A percentile compares a stretch with the other conserved stretches of the same genome.
phyloP scores from a whole-genome alignment of 2,888 invertebrate species.

The Dioctria rufipes region DNA sequence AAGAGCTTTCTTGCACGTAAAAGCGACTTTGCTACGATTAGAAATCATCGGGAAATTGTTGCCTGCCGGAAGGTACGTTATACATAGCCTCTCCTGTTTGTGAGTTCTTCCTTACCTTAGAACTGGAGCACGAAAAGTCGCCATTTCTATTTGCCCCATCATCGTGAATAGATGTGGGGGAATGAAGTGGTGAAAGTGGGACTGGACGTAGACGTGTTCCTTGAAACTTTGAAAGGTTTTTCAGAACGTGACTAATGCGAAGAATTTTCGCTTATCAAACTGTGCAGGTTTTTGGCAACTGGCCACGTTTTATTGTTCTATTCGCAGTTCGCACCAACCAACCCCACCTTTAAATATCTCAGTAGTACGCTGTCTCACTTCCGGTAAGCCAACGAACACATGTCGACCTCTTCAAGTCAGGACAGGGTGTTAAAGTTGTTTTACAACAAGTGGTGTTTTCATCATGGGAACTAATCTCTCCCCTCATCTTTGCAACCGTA shows the following conservation, averaged over 20 bases:
- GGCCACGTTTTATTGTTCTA: conserved; percentile 44
- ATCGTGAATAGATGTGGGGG: not conserved
- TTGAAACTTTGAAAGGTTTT: conserved; percentile 23
- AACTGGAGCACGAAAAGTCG: conserved; percentile 34
- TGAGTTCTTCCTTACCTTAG: not conserved
- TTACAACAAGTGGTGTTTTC: conserved; percentile 18
- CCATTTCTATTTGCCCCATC: not conserved
- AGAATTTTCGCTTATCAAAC: conserved; percentile 50
- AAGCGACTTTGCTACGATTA: conserved; percentile 8
- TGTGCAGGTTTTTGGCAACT: conserved; percentile 49
- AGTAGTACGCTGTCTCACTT: conserved; percentile 7
- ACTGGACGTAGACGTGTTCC: conserved; percentile 20
- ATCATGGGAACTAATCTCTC: not conserved
- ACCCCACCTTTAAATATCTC: not conserved
- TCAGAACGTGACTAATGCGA: conserved; percentile 53
- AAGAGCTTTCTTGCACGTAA: conserved; percentile 16
- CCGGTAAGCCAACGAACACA: conserved; percentile 49
- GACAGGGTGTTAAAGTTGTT: conserved; percentile 28
- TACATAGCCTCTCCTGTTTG: not conserved
- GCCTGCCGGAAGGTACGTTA: not conserved
- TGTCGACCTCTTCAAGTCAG: conserved; percentile 26
- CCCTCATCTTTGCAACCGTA: not conserved
- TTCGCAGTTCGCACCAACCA: not conserved
- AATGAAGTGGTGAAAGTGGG: not conserved
- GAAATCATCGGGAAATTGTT: conserved; percentile 47